Evolutionary conservation across 2,113 vertebrate species (phyloP), one percentile per base, ranked within the genome.

Genomic region (Anguilla japonica): DNA sequence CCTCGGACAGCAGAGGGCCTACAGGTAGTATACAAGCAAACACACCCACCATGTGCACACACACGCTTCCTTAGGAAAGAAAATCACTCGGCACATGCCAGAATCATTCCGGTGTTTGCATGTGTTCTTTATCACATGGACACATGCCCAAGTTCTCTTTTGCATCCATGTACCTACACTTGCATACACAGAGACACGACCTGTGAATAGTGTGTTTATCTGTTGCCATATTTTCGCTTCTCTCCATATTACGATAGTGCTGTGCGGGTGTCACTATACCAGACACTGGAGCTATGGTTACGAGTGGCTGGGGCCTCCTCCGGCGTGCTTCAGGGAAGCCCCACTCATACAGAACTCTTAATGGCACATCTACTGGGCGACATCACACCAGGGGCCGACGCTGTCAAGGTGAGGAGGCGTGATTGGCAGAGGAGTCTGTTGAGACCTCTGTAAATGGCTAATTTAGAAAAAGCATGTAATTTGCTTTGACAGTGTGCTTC

Each of bases 1-100:
- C n/a, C 89, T 93, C 0, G 97, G 97, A 16, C 97, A 97, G 85
- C 97, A 98, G 89, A 95, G 95, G 88, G 95, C 97, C 2, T 97
- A 96, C 95, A 97, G 97, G 97, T 98, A 88, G 81, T n/a, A 75
- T 2, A 83, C 34, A 56, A 15, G 22, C 14, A 41, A 39, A 40
- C 20, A n/a, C 34, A 41, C 22, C 1, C 22, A 81, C 39, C 80
- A 15, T 41, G 41, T 20, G 16, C 39, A 56, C 2, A 40, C 43
- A 29, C 2, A 50, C 71, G 40, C 14, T 40, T 41, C 41, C 79
- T 26, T 26, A 67, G 60, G 3, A 67, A 67, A 67, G 18, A 22
- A 60, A 22, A 8, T 26, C 60, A 20, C 60, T 67, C 22, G 20
- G 60, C 8, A 67, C 60, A 67, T 22, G 18, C 60, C 60, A 67